These are phyloP conservation scores for Carassius carassius DNA, from an alignment of 2,113 vertebrate species.

Conservation along the genomic window DNA sequence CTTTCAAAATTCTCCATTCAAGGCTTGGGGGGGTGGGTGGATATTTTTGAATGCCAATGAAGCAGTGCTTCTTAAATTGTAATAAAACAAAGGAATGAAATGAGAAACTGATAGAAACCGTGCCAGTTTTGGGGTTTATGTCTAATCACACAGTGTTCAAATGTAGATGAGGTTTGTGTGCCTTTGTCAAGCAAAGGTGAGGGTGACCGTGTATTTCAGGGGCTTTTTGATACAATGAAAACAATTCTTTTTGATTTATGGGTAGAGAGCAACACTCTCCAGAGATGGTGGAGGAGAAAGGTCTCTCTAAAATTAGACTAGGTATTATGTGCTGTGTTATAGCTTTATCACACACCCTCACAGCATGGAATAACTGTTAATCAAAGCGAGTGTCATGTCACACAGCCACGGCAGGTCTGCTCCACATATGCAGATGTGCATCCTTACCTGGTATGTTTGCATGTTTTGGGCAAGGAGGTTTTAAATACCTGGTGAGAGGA, in stretches of 20 bases:
- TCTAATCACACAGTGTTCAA: not conserved
- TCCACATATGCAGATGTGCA: constrained; percentile 39
- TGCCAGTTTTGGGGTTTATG: not conserved
- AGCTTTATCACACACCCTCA: constrained; percentile 69
- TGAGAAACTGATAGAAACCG: not conserved
- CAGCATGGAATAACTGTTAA: constrained; percentile 69
- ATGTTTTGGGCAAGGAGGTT: not conserved
- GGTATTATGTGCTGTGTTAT: constrained; percentile 62
- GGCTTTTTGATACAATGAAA: constrained; percentile 37
- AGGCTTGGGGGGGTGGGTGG: not conserved
- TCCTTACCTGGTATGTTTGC: constrained; percentile 53
- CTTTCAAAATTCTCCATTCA: not conserved
- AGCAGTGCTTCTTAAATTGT: not conserved
- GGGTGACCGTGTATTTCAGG: constrained; percentile 3
- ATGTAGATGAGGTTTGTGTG: constrained; percentile 37
- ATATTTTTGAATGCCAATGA: constrained; percentile 11
- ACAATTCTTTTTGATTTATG: constrained; percentile 54
- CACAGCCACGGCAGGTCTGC: constrained; percentile 51
- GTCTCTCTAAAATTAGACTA: constrained; percentile 64
- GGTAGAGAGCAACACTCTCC: constrained; percentile 56
- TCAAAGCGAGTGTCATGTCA: constrained; percentile 68
- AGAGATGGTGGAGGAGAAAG: constrained; percentile 33
- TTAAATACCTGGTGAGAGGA: not conserved
- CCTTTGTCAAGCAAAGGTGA: constrained; percentile 24
- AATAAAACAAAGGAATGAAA: constrained; percentile 16